Conservation (phyloP, 2,888 invertebrate genomes). For the Silvanus unidentatus region DNA sequence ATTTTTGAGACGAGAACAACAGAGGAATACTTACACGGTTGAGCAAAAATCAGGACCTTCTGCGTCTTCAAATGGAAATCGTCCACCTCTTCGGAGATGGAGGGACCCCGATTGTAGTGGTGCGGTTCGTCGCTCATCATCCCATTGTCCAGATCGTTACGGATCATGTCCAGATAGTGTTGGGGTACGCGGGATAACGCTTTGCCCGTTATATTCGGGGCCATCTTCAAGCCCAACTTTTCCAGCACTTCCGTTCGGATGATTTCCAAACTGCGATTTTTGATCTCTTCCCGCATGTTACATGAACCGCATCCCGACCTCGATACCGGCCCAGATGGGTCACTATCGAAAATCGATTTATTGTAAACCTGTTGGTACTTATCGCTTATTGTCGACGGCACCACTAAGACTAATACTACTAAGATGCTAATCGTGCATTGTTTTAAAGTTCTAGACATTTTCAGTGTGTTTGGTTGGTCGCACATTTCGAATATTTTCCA, state of each 20-base stretch:
- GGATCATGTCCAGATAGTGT: constrained; percentile 36
- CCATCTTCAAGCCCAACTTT: constrained; percentile 51
- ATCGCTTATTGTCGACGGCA: constrained; percentile 15
- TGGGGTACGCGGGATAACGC: constrained; percentile 53
- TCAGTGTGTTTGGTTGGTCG: not conserved
- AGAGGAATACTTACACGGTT: constrained; percentile 43
- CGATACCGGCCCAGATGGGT: constrained; percentile 6
- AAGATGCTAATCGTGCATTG: not conserved
- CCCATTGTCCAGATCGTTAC: constrained; percentile 34
- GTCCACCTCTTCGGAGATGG: constrained; percentile 56
- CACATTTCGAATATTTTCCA: not conserved
- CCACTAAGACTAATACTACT: not conserved
- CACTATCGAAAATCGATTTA: constrained; percentile 13
- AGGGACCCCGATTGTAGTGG: constrained; percentile 43
- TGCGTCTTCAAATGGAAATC: constrained; percentile 64
- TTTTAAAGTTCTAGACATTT: not conserved
- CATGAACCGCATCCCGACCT: constrained; percentile 49
- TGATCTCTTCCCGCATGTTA: constrained; percentile 52
- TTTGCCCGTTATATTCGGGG: constrained; percentile 56
- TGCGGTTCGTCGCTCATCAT: constrained; percentile 49
- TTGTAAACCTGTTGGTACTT: constrained; percentile 13
- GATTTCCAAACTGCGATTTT: constrained; percentile 51
- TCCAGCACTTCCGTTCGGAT: constrained; percentile 57
- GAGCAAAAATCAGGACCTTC: constrained; percentile 64
- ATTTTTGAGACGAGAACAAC: too few relatives aligned